Percentiles rank a stretch among this genome's conserved stretches.
Evolutionary conservation across 2,888 invertebrate genomes (phyloP).

Genomic region (Agriopis aurantiaria): DNA sequence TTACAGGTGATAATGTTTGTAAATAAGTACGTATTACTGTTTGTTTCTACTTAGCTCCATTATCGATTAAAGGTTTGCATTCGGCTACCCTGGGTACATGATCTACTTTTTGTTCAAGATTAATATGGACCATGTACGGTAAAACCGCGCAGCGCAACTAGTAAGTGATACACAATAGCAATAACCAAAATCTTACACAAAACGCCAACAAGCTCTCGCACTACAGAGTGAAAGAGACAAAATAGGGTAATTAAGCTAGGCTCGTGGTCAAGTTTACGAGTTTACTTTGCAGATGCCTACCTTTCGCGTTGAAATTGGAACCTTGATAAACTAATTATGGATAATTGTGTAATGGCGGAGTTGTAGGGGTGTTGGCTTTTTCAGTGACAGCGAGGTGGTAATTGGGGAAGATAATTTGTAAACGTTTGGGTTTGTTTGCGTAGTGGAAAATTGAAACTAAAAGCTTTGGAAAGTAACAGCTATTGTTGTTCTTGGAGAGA

Average conservation of each 20-base stretch:
- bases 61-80: too few species aligned
- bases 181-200: not conserved
- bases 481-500: not conserved
- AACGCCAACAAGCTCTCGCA: slow-evolving; percentile 2
- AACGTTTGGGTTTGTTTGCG: slow-evolving; percentile 12
- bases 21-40: too few species aligned
- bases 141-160: too few species aligned
- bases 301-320: slow-evolving; percentile 48
- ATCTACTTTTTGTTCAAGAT: too few species aligned
- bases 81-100: too few species aligned
- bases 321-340: slow-evolving; percentile 53
- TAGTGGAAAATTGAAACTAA: slow-evolving; percentile 4
- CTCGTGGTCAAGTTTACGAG: slow-evolving; percentile 65
- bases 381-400: slow-evolving; percentile 24
- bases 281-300: slow-evolving; percentile 53
- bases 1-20: too few species aligned
- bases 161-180: too few species aligned
- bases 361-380: slow-evolving; percentile 37
- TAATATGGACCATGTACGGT: too few species aligned
- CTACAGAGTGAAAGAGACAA: slow-evolving; percentile 61
- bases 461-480: not conserved
- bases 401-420: slow-evolving; percentile 24
- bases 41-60: too few species aligned
- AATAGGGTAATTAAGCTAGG: slow-evolving; percentile 65
- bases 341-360: slow-evolving; percentile 57